Conservation (phyloP, 2,797 vertebrate species). For the Tragelaphus eurycerus region DNA sequence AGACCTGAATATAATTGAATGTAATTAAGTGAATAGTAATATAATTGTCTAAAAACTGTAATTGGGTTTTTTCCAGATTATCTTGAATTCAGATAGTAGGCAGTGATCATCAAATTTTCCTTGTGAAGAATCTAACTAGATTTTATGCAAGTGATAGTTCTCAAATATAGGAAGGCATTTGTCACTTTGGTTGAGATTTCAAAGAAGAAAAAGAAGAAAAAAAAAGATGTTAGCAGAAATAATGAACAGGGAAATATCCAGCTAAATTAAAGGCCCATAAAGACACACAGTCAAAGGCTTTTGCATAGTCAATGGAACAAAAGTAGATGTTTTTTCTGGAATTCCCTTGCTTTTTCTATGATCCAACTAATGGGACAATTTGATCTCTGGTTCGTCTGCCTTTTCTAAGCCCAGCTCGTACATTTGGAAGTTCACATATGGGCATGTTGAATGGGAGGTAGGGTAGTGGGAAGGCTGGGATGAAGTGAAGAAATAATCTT, state of each 20-base stretch:
- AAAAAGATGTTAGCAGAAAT: neutral
- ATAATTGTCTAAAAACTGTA: neutral
- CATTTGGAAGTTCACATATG: neutral
- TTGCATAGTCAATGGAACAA: neutral
- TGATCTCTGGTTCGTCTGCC: neutral
- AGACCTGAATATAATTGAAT: neutral
- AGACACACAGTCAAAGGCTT: neutral
- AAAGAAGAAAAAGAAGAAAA: neutral
- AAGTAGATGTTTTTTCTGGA: neutral
- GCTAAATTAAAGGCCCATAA: neutral
- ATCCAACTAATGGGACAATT: neutral
- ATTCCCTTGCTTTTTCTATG: neutral
- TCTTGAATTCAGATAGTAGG: neutral
- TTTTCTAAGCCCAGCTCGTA: neutral
- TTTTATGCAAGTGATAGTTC: neutral
- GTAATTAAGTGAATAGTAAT: neutral
- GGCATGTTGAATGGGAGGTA: neutral
- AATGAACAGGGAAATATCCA: neutral
- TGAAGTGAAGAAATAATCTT: neutral
- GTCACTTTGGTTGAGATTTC: slow-evolving; percentile 5
- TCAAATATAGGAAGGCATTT: neutral
- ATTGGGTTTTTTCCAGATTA: neutral
- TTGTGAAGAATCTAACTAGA: neutral
- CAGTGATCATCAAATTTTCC: neutral
- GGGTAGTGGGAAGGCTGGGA: neutral